Evolutionary conservation across 2,797 vertebrate genomes (phyloP), one percentile per base, ranked within the genome.

Genomic region (Octomys mimax): DNA sequence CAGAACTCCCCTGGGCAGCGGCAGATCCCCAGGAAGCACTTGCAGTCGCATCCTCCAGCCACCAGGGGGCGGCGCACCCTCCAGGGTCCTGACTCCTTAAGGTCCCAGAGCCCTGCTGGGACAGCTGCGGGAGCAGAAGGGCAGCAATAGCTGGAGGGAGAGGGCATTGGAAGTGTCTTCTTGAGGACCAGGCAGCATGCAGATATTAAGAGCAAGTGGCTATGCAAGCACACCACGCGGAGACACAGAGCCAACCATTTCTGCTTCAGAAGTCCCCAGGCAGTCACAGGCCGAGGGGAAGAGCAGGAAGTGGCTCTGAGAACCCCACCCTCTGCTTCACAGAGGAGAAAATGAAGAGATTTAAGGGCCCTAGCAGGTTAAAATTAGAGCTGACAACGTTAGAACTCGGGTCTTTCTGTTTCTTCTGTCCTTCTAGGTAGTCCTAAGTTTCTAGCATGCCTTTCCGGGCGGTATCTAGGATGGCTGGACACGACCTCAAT

Each of bases 221-320:
- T 46, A 18, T 0, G 5, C 21, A 59, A 12, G 68, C 7, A 21
- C 19, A 16, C 86, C 46, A 33, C 36, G 10, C 13, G 7, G 89
- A 93, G 33, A 79, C 26, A 5, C 46, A 93, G 70, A 87, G 19
- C 42, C 87, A 21, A 71, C 36, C 84, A 28, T 84, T 16, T 4
- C n/a, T 12, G 62, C 46, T 92, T 84, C 73, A 54, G 62, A 86
- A 19, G 49, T 0, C 6, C 93, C 52, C n/a, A 36, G 77, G 59
- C 92, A 86, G 87, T 64, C 62, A 46, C 6, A 2, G 68, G 75
- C 8, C 70, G n/a, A 75, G 71, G 8, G 21, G 22, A 70, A 95
- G 71, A 81, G 79, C 95, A 97, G 97, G 97, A 98, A 95, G 95
- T 96, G 93, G 87, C 77, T 97, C 85, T 75, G 81, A 85, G 75